Base-by-base conservation (phyloP, 2,113 vertebrate genomes). In the Myrmecobius fasciatus region DNA sequence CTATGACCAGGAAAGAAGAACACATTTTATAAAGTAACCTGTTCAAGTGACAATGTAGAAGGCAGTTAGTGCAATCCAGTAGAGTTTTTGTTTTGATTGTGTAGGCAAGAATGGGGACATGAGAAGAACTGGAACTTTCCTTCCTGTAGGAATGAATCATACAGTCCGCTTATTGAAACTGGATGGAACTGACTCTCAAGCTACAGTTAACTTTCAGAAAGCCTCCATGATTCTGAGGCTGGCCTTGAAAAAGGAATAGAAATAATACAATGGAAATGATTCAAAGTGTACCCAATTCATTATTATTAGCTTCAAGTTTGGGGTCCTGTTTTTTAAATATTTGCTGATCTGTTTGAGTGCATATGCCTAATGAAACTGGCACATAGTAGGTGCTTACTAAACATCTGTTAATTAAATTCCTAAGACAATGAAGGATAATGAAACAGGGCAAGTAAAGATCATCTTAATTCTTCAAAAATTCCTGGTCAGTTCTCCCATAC, bases 201-300 rank as follows among this genome's bases (percentile, higher is more conserved):
- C 56, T 91, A 93, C 91, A 56, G 56, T 91, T 95, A 0, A 20
- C 96, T 94, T 90, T 97, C 96, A 96, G 46, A 96, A 94, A 96
- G 93, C 92, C 94, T 95, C 91, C 94, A 93, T 91, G 91, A 95
- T 95, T 95, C 91, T 92, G 88, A 95, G 49, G 47, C n/a, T 95
- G 91, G 92, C 91, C 94, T 94, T 94, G 93, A 91, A 46, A 96
- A 89, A 92, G 60, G 91, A 95, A 51, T 51, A n/a, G 95, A 97
- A 91, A 36, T 2, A 8, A 24, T 92, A 2, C 28, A 52, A 91
- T 67, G 53, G 92, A 89, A 54, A 93, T 95, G 96, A 89, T n/a
- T 52, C 53, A 93, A 94, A 95, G 36, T 49, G 26, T 52, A 46
- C 49, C 8, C 11, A 0, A 6, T 46, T 95, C 88, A 96, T 94